Evolutionary conservation across 1,140 invertebrate genomes (phyloP), one percentile per base, ranked within the genome.

Genomic region (Drosophila lacteicornis): DNA sequence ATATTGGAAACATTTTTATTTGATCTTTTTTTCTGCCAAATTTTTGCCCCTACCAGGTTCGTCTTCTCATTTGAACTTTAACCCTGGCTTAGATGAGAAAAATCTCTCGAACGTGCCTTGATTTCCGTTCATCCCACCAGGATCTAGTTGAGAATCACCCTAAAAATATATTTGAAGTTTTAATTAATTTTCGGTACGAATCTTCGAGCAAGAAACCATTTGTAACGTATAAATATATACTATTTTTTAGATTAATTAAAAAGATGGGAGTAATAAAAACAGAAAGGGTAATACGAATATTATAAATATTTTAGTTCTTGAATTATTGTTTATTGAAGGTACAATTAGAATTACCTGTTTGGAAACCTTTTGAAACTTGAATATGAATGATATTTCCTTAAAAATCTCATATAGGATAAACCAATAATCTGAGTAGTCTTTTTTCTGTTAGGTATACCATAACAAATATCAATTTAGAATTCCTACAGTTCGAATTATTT

Each of bases 51-150:
- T 71, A 65, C 68, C 50, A 73, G 68, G 68, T 75, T 46, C 38
- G 17, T 42, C 46, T 85, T 75, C 61, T 50, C 51, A 73, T 66
- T 55, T 68, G 73, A 88, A 71, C 84, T 84, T 40, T 80, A 75
- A 90, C 84, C 84, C 66, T 49, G 63, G 36, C 40, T 27, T 40
- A 53, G 38, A 50, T 56, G 53, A 55, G 63, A 82, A 86, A 85
- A 82, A 86, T 75, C 74, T 86, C 70, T 86, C 82, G 60, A 86
- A 75, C 55, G 69, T 79, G 75, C 70, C 33, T n/a, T 51, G 59
- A 68, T 65, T 40, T 68, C 59, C 11, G 49, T 45, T 56, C 19
- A 40, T 63, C 47, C 53, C 47, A 38, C 38, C 42, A 56, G 60
- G 51, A 77, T 62, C 45, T 57, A 45, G 38, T 19, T 12, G 42